Base-by-base conservation (phyloP, 2,888 invertebrate genomes). In the Gisinianus flammeolus region DNA sequence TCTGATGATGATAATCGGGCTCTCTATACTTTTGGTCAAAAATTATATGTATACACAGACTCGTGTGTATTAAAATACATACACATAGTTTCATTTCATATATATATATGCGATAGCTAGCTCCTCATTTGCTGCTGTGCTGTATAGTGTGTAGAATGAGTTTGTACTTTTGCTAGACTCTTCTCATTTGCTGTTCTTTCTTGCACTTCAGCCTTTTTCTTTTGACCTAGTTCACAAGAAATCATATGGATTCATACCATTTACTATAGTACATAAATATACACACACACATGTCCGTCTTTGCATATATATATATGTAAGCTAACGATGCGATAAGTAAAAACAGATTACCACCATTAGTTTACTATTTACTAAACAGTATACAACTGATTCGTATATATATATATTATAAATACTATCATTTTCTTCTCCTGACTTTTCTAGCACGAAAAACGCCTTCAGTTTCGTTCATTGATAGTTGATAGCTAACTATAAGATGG, bases 141-240 rank as follows among this genome's bases (percentile, higher is more conserved):
- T 22, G 58, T 12, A 24, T n/a, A n/a, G n/a, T 62, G 62, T 12
- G 24, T 26, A 26, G 24, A 62, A 24, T 62, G 24, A 26, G 62
- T 24, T 62, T n/a, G n/a, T n/a, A n/a, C n/a, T n/a, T n/a, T 31
- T 35, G 33, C 35, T 22, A 68, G n/a, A 35, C 33, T 31, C 35
- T 68, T 35, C 8, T 54, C 30, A 10, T 68, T 68, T 68, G 68
- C 68, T 31, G 68, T 68, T 68, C 68, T 68, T 68, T 68, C 68
- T 68, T 68, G 68, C 68, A 68, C 68, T 68, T 68, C 68, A 68
- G 68, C 68, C 68, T 68, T 68, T 68, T 68, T 35, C 68, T 68
- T 68, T 68, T 68, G 68, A 68, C 68, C 68, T 35, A 33, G 35
- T 31, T 68, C 67, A 54, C n/a, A 3, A n/a, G 54, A 19, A 54